Base-by-base conservation (phyloP, 2,113 vertebrate species). In the Sinosuthora webbiana region DNA sequence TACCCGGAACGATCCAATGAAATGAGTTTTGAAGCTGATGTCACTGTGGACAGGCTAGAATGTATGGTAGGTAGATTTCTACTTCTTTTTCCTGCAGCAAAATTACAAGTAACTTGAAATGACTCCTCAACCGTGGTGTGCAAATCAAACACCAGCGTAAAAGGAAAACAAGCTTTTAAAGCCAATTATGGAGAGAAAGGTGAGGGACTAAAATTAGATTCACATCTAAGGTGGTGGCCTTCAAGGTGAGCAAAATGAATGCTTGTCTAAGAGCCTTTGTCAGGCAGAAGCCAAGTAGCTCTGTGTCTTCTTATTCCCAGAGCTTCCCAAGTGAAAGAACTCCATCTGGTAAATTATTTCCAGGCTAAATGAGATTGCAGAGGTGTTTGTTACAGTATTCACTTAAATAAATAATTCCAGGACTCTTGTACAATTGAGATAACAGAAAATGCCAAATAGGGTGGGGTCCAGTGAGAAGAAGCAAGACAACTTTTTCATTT, bases 11-110 rank as follows among this genome's bases (percentile, higher is more conserved):
- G 94, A 91, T 94, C 97, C 86, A 95, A 95, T 97, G 95, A 94
- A 92, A 87, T 83, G 92, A 97, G 95, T 97, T 96, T 96, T 94
- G 81, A 71, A 81, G 95, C 94, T 97, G 96, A 97, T 97, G 96
- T 97, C 96, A 97, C 96, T 82, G 83, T 94, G 56, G 73, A 86
- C 80, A 44, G 74, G 53, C 69, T 95, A 63, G 91, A 87, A 95
- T 52, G 33, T 94, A 55, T 60, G 87, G 41, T 76, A 95, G 87
- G 73, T 96, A 53, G 37, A 90, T 94, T 90, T 68, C n/a, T 83
- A 89, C 85, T 96, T 95, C 39, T 92, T 81, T 94, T 83, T 95
- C 56, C 52, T 82, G 60, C 89, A 94, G 83, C 56, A 92, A 75
- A 92, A 67, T 92, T 83, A 33, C 49, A 94, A 94, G 84, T 95